Base-by-base conservation (phyloP, 2,888 invertebrate species). In the Leptothorax acervorum region DNA sequence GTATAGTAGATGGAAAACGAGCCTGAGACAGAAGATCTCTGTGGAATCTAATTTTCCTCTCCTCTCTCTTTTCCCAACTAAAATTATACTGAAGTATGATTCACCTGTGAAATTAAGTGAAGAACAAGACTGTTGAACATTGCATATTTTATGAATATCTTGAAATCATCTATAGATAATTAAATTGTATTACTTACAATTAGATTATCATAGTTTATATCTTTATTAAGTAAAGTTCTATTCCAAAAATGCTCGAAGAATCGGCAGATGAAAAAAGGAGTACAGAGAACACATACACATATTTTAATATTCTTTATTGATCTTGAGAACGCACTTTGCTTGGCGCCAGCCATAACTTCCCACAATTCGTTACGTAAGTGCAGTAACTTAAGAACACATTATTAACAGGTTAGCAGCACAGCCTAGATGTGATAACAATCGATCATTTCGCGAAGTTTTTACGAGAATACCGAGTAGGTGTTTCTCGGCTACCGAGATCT, bases 391-490 rank as follows among this genome's bases (percentile, higher is more conserved):
- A 73, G 73, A 60, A 60, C 48, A 51, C 71, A 71, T 79, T 63
- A 63, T 76, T 81, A 81, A 62, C 73, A 60, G 79, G 48, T 79
- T 79, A 79, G 48, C 48, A 71, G 35, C 0, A 57, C 31, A 45
- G n/a, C 23, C 57, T 79, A 73, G 60, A 51, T 75, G 62, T 84
- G 23, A 57, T 87, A 79, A 87, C 82, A 88, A 88, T 86, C 85
- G 82, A 87, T 89, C 84, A 86, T 71, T 63, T 60, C 35, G 75
- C 66, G 83, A 87, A 87, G 84, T 84, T 89, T 89, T 85, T 82
- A 87, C 53, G 87, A 87, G 76, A n/a, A 83, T 63, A 71, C 74
- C 35, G 35, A 35, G 89, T 88, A 75, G 87, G 85, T 79, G 89
- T 78, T 11, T n/a, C 66, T 42, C 42, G 65, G n/a, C 15, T 60